Base-by-base conservation (phyloP, 1,140 invertebrate species). In the Megalonaias nervosa region DNA sequence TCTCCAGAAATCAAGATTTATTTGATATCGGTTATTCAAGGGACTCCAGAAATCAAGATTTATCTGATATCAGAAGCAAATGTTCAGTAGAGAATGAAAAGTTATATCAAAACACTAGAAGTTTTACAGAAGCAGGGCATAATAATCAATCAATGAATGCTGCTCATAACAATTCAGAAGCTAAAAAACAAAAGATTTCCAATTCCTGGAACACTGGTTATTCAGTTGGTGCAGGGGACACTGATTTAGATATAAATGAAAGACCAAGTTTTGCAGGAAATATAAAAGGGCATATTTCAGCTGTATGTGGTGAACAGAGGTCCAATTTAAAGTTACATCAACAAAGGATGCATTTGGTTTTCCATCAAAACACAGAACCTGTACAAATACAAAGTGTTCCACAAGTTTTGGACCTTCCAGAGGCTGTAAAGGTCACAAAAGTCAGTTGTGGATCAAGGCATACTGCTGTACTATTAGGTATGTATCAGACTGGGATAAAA, bases 381-480 rank as follows among this genome's bases (percentile, higher is more conserved):
- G 80, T 85, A 12, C 81, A 83, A 19, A 21, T 86, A 17, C 83
- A 82, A 66, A 48, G 72, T 65, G 60, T 74, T n/a, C 86, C 86
- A 19, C 74, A 65, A 71, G 61, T 82, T 23, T 60, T 87, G 16
- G 82, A 84, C 69, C 61, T 85, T 56, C 58, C 59, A 21, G 84
- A 84, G 48, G 71, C 80, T 56, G 15, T 75, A 5, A 67, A 26
- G 15, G 74, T 89, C 19, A 73, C 38, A 31, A 64, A 80, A 21
- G 84, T 85, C 12, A 77, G 75, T 15, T 88, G 88, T 87, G 89
- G 89, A 26, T 85, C 88, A 21, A 83, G 89, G 67, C 89, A 90
- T 80, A 85, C 88, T 21, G 81, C 81, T 58, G 31, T 84, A 48
- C 59, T 89, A 14, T 81, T 84, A 77, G 85, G 88, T 88, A 67